Base-by-base conservation (phyloP, 2,797 vertebrate genomes). In the Coregonus ussuriensis region DNA sequence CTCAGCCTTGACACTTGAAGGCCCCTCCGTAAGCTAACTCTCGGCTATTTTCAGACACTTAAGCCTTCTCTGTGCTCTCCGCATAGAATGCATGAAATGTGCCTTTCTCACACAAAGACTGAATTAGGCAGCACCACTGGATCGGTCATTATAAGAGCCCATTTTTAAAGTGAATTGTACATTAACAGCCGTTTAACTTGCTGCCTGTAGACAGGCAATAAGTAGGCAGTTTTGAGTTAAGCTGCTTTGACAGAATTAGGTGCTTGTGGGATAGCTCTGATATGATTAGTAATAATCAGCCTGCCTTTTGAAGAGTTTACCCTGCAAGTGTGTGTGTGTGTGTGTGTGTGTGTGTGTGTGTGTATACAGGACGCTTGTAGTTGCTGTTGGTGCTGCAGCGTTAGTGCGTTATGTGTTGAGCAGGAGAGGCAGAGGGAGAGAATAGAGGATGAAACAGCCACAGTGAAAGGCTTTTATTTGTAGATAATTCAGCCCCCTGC, bases 21-120 rank as follows among this genome's bases (percentile, higher is more conserved):
- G 78, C 77, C 78, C 81, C 82, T 87, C 51, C 18, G 85, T 83
- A 86, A 87, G 83, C 87, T 85, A 84, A 69, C 76, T 74, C 75
- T 84, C 78, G 73, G 83, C 86, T 91, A 88, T 92, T 92, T 92
- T 88, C 86, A 91, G 89, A 89, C 79, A 84, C 78, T 51, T 90
- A 88, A 91, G 81, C 85, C 79, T 78, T 83, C 62, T 77, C 63
- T 84, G 51, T 77, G 80, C 73, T 67, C 41, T 79, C 78, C 31
- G 72, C 88, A 85, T 83, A 85, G 82, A 75, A 88, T 77, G 79
- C 77, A 84, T 89, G 66, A 89, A 92, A 87, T 81, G 81, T 83
- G 78, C 85, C 86, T 77, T 74, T 87, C 74, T 82, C 71, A 65
- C 81, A 77, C 74, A 84, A 86, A 90, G 41, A 47, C 41, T 47